These are phyloP conservation scores for Drosophila nigrodunni DNA, from an alignment of 1,140 invertebrate genomes.

Conservation along the genomic window DNA sequence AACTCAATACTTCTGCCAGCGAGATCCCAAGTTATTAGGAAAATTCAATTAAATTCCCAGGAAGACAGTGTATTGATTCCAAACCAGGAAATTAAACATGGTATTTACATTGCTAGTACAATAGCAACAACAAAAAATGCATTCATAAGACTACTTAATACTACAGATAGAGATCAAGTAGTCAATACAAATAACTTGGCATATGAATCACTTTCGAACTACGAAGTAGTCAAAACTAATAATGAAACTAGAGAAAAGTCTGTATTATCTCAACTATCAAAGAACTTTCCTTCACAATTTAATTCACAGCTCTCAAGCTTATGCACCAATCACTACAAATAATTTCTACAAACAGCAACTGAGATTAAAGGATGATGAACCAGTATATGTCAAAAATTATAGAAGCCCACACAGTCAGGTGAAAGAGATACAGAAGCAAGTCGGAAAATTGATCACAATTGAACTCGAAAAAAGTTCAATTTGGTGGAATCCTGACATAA, in stretches of 20 bases:
- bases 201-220: neutral
- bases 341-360: slow-evolving; percentile 7
- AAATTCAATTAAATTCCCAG: neutral
- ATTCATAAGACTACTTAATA: slow-evolving; percentile 3
- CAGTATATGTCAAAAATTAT: neutral
- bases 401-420: neutral
- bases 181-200: neutral
- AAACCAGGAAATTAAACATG: slow-evolving; percentile 10
- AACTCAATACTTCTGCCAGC: slow-evolving; percentile 6
- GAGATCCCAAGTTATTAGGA: neutral
- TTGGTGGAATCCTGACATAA: too few species aligned
- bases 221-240: slow-evolving; percentile 9
- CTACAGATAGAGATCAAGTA: neutral
- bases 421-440: too few species aligned
- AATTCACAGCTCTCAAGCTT: slow-evolving; percentile 3
- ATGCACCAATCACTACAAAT: slow-evolving; percentile 2
- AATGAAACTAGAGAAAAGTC: slow-evolving; percentile 6
- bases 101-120: slow-evolving; percentile 5
- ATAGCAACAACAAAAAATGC: neutral
- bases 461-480: too few species aligned
- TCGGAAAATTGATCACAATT: too few species aligned
- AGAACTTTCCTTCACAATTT: slow-evolving; percentile 19
- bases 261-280: slow-evolving; percentile 1
- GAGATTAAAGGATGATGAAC: neutral
- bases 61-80: neutral